phyloP scores from a whole-genome alignment of 2,113 vertebrate genomes.

The Seriola aureovittata region DNA sequence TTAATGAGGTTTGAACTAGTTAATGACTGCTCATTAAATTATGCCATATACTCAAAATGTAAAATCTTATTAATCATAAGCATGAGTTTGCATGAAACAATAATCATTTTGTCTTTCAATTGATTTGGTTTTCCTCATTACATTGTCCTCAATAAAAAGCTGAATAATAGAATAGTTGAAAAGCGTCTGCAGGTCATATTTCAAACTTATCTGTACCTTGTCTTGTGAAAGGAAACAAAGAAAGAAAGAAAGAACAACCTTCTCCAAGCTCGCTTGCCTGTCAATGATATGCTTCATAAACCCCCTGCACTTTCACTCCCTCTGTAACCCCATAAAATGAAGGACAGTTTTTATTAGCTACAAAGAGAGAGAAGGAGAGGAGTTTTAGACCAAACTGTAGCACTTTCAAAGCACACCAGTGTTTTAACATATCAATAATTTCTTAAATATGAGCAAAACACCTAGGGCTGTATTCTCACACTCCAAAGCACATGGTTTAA shows the following conservation, averaged over 20 bases:
- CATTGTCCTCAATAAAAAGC: neutral
- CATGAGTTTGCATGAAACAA: neutral
- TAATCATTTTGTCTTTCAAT: neutral
- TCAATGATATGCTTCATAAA: constrained; percentile 64
- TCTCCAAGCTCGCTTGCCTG: constrained; percentile 41
- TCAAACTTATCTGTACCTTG: constrained; percentile 31
- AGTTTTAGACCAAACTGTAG: neutral
- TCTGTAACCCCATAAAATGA: constrained; percentile 58
- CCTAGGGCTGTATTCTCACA: too few species aligned
- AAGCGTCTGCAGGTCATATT: constrained; percentile 9
- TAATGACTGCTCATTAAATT: neutral
- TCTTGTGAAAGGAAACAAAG: constrained; percentile 56
- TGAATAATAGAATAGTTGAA: neutral
- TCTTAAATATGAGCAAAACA: too few species aligned
- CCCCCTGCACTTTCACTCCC: constrained; percentile 47
- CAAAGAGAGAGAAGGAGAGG: neutral
- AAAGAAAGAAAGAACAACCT: constrained; percentile 39
- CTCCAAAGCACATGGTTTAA: too few species aligned
- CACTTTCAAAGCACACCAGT: neutral
- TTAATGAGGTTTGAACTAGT: neutral
- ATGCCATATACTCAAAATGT: neutral
- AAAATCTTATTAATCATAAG: neutral
- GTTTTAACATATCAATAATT: constrained; percentile 22
- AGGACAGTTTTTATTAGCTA: constrained; percentile 66
- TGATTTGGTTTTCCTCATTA: neutral